phyloP scores from a whole-genome alignment of 2,888 invertebrate species.

The Drosophila tripunctata region DNA sequence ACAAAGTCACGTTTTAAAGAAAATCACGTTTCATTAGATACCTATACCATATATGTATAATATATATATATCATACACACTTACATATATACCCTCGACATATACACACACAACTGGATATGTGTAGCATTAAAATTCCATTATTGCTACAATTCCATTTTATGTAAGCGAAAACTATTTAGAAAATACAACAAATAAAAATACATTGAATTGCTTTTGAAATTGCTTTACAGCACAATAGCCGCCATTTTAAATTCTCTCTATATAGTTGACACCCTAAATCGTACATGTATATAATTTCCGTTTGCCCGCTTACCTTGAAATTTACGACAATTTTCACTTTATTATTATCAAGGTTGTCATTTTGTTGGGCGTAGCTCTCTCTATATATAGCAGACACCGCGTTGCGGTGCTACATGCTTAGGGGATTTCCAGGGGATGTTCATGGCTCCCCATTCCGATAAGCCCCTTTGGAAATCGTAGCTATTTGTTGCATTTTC shows the following conservation, averaged over 20 bases:
- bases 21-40: constrained; percentile 83
- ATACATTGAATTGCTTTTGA: constrained; percentile 25
- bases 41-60: constrained; percentile 50
- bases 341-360: constrained; percentile 48
- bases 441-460: constrained; percentile 7
- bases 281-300: not conserved
- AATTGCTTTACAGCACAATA: constrained; percentile 31
- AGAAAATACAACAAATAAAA: constrained; percentile 26
- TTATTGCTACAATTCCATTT: constrained; percentile 58
- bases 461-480: constrained; percentile 21
- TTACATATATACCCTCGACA: constrained; percentile 25
- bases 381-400: constrained; percentile 48
- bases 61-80: constrained; percentile 2
- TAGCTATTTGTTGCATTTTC: constrained; percentile 42
- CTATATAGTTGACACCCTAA: constrained; percentile 17
- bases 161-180: constrained; percentile 62
- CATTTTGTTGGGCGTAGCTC: constrained; percentile 35
- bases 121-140: constrained; percentile 67
- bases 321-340: constrained; percentile 69
- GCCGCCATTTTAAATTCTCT: constrained; percentile 59
- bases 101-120: constrained; percentile 22
- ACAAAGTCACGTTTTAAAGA: constrained; percentile 84
- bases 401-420: constrained; percentile 25
- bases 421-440: constrained; percentile 20
- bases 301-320: constrained; percentile 56